Base-by-base conservation (phyloP, 2,797 vertebrate species). In the Echeneis naucrates region DNA sequence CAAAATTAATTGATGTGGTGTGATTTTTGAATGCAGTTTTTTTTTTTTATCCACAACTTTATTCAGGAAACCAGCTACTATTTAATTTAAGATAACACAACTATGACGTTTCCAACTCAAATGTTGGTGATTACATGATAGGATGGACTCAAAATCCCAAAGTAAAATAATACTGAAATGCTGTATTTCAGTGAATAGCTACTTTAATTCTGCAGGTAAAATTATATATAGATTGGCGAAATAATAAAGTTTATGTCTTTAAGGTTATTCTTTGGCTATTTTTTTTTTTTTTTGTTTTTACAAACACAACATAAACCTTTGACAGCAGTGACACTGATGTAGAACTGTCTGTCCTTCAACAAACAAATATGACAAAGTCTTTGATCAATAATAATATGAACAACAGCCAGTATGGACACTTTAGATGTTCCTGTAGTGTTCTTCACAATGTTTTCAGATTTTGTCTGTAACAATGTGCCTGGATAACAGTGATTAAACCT, bases 401-500 rank as follows among this genome's bases (percentile, higher is more conserved):
- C 59, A 83, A 72, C 16, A 70, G 32, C n/a, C 48, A 23, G 37
- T 33, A 33, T 7, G 53, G 24, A 47, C n/a, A 66, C 53, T n/a
- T 56, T 10, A 24, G n/a, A 65, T 63, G 33, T 65, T 69, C 72
- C 78, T 12, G 21, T 30, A 11, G 4, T 32, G 55, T 30, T 60
- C 66, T 50, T 72, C 45, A 33, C 54, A 72, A 33, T 73, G 66
- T 66, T 79, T 78, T 68, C 67, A 71, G 75, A 80, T 81, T 51
- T 65, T 73, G 62, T 77, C 79, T 84, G 88, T 87, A 80, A 84
- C 82, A 57, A 80, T 72, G 61, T 84, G 79, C 60, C 72, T 87
- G 80, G 82, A 88, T 83, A 87, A 84, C 77, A 77, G 80, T 88
- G 77, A 89, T 91, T 88, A 81, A 85, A 84, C 62, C 26, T 72